These are phyloP conservation scores for Habroteleia sp. DNA, from an alignment of 2,888 invertebrate genomes.

Conservation along the genomic window DNA sequence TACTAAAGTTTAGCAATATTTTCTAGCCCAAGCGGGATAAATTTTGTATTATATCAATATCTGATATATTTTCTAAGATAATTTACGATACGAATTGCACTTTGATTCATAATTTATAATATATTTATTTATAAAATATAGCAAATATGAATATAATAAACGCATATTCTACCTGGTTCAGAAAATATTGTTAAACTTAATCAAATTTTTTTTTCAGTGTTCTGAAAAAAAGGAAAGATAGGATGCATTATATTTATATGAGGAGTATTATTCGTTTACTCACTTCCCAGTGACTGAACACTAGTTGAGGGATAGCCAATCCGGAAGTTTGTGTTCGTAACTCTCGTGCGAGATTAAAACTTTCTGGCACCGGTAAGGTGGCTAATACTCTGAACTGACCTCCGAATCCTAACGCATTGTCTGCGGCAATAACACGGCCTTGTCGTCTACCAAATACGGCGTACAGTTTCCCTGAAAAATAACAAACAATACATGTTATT, in stretches of 20 bases:
- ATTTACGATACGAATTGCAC: no score
- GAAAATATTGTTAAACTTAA: no score
- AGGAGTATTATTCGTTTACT: slow-evolving; percentile 70
- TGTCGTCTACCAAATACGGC: slow-evolving; percentile 93
- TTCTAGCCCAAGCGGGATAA: no score
- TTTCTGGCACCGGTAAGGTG: slow-evolving; percentile 96
- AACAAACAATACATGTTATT: slow-evolving; percentile 29
- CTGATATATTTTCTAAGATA: not conserved
- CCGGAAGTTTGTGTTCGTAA: slow-evolving; percentile 98
- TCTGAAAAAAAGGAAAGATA: no score
- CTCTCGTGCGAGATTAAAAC: slow-evolving; percentile 96
- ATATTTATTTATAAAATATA: no score
- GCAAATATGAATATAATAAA: no score
- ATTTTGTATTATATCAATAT: not conserved
- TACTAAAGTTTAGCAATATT: no score
- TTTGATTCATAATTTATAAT: no score
- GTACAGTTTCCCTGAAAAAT: slow-evolving; percentile 90
- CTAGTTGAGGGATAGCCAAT: slow-evolving; percentile 95
- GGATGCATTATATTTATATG: no score
- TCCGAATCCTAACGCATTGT: slow-evolving; percentile 94
- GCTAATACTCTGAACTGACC: slow-evolving; percentile 93
- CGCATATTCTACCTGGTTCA: no score
- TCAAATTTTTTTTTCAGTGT: no score
- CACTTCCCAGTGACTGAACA: slow-evolving; percentile 99
- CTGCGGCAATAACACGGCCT: slow-evolving; percentile 93